Conservation (phyloP, 1,140 invertebrate genomes). For the Schlechtendalia chinensis region DNA sequence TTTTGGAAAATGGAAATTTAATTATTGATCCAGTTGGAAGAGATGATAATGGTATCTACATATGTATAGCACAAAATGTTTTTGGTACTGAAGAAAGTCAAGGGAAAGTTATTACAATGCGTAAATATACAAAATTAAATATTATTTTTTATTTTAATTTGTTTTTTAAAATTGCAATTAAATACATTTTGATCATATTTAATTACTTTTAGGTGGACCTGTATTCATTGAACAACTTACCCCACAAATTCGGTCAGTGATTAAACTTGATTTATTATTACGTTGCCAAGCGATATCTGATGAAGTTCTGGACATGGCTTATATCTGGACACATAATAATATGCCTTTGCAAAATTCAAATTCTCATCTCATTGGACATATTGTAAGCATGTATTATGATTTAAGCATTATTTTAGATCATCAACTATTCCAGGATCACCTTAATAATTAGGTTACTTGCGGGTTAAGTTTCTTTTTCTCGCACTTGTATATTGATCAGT, state of each 20-base stretch:
- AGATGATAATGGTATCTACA: conserved; percentile 85
- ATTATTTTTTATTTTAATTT: neutral
- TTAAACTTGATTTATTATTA: conserved; percentile 71
- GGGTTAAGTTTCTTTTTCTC: no score
- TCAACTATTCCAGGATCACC: no score
- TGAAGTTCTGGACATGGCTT: conserved; percentile 80
- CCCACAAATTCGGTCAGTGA: conserved; percentile 65
- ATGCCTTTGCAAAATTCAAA: conserved; percentile 47
- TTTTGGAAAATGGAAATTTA: conserved; percentile 79
- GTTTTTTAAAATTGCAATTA: neutral
- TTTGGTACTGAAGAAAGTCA: conserved; percentile 77
- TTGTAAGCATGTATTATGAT: conserved; percentile 33
- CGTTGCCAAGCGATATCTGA: conserved; percentile 79
- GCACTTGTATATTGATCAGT: no score
- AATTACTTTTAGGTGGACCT: conserved; percentile 63
- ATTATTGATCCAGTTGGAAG: conserved; percentile 82
- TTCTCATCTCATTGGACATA: neutral
- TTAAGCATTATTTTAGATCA: no score
- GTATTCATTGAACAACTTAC: conserved; percentile 68
- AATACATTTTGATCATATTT: neutral
- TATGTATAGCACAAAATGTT: conserved; percentile 81
- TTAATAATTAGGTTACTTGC: no score
- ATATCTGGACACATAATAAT: conserved; percentile 87
- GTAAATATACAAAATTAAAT: no score
- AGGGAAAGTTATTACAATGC: conserved; percentile 80